These are phyloP conservation scores for Drosophila greeni DNA, from an alignment of 2,888 invertebrate species.

Conservation along the genomic window DNA sequence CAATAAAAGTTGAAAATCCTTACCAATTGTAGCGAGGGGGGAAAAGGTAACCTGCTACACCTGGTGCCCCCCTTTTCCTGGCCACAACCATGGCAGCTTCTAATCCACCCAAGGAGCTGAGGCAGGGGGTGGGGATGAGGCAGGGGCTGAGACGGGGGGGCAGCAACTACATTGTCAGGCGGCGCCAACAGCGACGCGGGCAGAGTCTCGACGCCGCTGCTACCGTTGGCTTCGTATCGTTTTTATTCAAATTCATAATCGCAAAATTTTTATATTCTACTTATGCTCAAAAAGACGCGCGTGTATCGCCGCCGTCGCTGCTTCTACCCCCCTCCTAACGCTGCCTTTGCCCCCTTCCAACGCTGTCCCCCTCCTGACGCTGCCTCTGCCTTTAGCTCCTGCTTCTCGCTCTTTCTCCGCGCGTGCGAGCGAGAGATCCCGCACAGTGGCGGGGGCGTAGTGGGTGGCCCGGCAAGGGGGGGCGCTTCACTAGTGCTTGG, in stretches of 20 bases:
- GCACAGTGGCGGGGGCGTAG: constrained; percentile 20
- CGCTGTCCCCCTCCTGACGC: too few species aligned
- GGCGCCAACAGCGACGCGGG: constrained; percentile 21
- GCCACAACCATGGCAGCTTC: constrained; percentile 40
- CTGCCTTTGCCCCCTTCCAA: background rate
- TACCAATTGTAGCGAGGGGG: background rate
- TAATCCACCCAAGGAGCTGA: constrained; percentile 53
- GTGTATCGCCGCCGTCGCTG: constrained; percentile 41
- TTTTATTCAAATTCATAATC: constrained; percentile 78
- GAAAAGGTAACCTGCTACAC: background rate
- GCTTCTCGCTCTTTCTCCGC: constrained; percentile 3
- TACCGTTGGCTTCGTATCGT: constrained; percentile 68
- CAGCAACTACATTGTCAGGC: constrained; percentile 31
- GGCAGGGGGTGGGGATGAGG: background rate
- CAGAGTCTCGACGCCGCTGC: constrained; percentile 47
- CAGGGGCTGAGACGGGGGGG: background rate
- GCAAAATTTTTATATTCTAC: constrained; percentile 75
- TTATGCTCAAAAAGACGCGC: constrained; percentile 64
- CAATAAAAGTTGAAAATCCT: background rate
- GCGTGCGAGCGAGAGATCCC: constrained; percentile 5
- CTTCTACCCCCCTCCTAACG: constrained; percentile 1
- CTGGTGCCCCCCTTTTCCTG: constrained; percentile 2
- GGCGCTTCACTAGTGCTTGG: constrained; percentile 57
- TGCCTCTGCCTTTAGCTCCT: constrained; percentile 1
- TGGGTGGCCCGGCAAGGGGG: background rate